A percentile compares a stretch with the other conserved stretches of the same genome.
Evolutionary conservation across 2,797 vertebrate genomes (phyloP).

Genomic region (Tamandua tetradactyla): DNA sequence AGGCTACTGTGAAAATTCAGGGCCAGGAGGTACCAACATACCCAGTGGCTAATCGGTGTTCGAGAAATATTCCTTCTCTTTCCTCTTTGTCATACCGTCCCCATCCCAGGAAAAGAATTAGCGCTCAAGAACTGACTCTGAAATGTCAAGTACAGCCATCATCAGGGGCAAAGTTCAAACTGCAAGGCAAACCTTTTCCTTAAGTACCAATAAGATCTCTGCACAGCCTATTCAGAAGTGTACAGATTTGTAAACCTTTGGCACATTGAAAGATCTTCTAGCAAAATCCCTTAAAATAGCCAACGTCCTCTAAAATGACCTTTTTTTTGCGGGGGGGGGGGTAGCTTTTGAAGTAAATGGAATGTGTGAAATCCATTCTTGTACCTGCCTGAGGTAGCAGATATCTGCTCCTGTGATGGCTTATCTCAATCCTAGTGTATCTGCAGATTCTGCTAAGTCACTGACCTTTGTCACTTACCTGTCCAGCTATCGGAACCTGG

Average conservation of each 20-base stretch:
- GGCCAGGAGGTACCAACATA: rapidly evolving
- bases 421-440: not conserved
- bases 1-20: not conserved
- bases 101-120: not conserved
- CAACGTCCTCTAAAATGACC: not conserved
- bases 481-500: not conserved
- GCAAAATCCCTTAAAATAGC: not conserved
- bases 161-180: slow-evolving; percentile 29
- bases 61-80: not conserved
- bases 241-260: not conserved
- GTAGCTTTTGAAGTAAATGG: not conserved
- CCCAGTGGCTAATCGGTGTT: not conserved
- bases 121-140: not conserved
- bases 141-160: not conserved
- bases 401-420: not conserved
- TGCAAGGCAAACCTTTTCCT: not conserved
- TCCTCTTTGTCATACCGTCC: not conserved
- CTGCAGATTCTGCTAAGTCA: not conserved
- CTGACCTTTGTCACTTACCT: not conserved
- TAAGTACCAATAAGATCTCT: not conserved
- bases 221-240: not conserved
- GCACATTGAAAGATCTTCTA: not conserved
- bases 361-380: not conserved
- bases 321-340: not conserved
- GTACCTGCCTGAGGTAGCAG: not conserved